Percentiles rank a stretch among this genome's conserved stretches.
These are phyloP conservation scores for Lasiommata megera DNA, from an alignment of 2,888 invertebrate species.

Conservation along the genomic window DNA sequence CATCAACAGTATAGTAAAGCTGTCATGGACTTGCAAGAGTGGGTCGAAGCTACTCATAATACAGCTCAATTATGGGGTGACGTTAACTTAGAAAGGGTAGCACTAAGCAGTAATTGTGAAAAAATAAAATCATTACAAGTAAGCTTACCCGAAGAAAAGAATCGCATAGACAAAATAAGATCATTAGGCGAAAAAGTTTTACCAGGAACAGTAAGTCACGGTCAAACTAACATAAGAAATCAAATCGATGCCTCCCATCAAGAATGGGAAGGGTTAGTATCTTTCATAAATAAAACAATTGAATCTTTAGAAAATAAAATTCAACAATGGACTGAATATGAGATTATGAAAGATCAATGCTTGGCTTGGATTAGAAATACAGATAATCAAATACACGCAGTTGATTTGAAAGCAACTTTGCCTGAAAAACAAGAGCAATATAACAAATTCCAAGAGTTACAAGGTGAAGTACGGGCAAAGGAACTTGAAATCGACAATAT, in stretches of 20 bases:
- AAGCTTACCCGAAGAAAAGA: constrained; percentile 92
- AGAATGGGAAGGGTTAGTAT: constrained; percentile 92
- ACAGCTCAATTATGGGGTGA: constrained; percentile 92
- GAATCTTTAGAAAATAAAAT: constrained; percentile 90
- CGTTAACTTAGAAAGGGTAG: constrained; percentile 90
- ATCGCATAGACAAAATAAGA: constrained; percentile 89
- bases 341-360: constrained; percentile 91
- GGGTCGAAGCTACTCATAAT: constrained; percentile 91
- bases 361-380: constrained; percentile 93
- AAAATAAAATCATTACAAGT: constrained; percentile 89
- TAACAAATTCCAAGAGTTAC: constrained; percentile 88
- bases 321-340: constrained; percentile 96
- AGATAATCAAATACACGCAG: constrained; percentile 92
- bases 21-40: constrained; percentile 92
- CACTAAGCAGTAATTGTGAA: constrained; percentile 92
- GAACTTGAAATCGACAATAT: constrained; percentile 96
- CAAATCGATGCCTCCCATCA: constrained; percentile 94
- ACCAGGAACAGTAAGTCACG: constrained; percentile 90
- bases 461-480: constrained; percentile 94
- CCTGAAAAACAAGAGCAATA: constrained; percentile 92
- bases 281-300: constrained; percentile 88
- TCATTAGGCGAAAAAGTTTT: constrained; percentile 94
- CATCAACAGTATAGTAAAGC: constrained; percentile 94
- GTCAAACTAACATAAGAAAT: constrained; percentile 91
- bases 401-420: constrained; percentile 91